These are phyloP conservation scores for Salarias fasciatus DNA, from an alignment of 2,797 vertebrate species.

Conservation along the genomic window DNA sequence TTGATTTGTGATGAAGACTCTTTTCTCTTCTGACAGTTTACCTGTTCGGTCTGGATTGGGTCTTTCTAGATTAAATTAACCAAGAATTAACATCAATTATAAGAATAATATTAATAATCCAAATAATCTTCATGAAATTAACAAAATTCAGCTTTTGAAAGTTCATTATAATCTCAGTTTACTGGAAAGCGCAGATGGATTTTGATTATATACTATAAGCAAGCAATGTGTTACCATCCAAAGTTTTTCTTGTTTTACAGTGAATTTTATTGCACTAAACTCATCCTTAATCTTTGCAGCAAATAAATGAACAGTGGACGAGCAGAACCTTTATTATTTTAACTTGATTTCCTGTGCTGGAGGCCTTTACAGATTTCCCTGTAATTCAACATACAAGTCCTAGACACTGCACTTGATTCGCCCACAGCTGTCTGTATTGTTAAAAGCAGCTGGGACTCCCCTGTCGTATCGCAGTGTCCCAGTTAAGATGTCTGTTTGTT, in stretches of 20 bases:
- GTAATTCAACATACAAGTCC: conserved; percentile 10
- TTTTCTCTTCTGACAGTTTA: too few species aligned
- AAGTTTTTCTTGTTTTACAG: background rate
- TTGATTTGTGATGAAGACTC: too few species aligned
- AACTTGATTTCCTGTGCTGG: too few species aligned
- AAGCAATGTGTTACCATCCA: background rate
- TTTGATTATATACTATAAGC: too few species aligned
- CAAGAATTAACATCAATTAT: conserved; percentile 45
- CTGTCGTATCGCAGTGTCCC: background rate
- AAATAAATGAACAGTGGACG: too few species aligned
- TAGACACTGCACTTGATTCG: conserved; percentile 7
- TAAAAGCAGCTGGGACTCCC: conserved; percentile 18
- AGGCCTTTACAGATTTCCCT: conserved; percentile 20
- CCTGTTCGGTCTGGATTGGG: conserved; percentile 60
- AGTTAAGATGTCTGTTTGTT: conserved; percentile 13
- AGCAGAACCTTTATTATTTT: conserved; percentile 9
- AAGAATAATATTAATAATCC: conserved; percentile 21
- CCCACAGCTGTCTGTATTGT: conserved; percentile 11
- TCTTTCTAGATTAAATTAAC: conserved; percentile 36
- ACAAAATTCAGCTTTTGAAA: conserved; percentile 7
- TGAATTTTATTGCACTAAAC: too few species aligned
- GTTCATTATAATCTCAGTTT: conserved; percentile 5
- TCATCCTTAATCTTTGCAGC: too few species aligned
- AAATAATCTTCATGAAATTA: conserved; percentile 26
- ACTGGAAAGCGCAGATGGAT: too few species aligned